Evolutionary conservation across 2,797 vertebrate species (phyloP).

Genomic region (Agapornis canus): DNA sequence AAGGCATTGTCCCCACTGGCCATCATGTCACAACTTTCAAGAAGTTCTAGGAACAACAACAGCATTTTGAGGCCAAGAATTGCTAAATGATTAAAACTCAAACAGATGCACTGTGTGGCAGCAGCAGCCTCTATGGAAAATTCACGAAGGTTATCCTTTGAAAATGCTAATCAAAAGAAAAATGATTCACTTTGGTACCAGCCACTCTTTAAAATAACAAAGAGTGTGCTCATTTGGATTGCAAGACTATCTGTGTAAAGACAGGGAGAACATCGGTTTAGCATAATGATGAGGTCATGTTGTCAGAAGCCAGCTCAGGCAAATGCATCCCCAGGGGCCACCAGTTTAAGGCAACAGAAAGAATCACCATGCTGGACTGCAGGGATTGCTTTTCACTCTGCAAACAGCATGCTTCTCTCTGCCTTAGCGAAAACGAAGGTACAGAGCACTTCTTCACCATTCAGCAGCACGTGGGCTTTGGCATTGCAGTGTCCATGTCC

Average conservation of each 20-base stretch:
- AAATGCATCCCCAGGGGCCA: not conserved
- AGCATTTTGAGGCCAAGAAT: not conserved
- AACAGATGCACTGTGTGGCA: not conserved
- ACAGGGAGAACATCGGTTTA: conserved; percentile 55
- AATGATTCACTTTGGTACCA: conserved; percentile 44
- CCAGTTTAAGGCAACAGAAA: not conserved
- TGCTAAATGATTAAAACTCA: conserved; percentile 43
- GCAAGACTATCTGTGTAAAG: conserved; percentile 54
- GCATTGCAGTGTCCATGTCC: not conserved
- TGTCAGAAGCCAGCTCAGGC: conserved; percentile 36
- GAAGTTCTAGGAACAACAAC: conserved; percentile 7
- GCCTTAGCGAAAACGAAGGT: not conserved
- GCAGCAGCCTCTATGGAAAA: conserved; percentile 7
- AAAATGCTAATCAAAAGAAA: conserved; percentile 55
- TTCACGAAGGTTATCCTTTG: conserved; percentile 57
- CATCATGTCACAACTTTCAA: not conserved
- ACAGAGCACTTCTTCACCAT: not conserved
- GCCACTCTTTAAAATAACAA: conserved; percentile 54
- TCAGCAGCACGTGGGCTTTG: not conserved
- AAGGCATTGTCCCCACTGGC: not conserved
- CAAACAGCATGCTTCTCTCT: not conserved
- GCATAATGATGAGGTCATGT: conserved; percentile 60
- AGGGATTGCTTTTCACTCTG: conserved; percentile 3
- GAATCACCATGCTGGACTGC: not conserved
- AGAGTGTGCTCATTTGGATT: conserved; percentile 51